Base-by-base conservation (phyloP, 2,888 invertebrate species). In the Dione vanillae region DNA sequence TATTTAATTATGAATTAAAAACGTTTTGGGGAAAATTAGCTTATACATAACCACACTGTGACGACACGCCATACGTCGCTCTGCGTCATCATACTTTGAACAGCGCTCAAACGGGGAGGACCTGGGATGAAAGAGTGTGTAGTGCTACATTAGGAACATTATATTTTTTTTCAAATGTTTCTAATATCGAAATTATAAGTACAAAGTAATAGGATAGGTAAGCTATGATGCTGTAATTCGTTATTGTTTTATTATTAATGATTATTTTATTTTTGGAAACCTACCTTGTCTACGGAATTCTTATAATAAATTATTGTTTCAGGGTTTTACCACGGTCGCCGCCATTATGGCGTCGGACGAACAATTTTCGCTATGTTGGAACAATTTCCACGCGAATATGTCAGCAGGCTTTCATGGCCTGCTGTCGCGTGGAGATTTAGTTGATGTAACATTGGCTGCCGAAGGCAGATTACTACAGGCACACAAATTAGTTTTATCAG, bases 351-450 rank as follows among this genome's bases (percentile, higher is more conserved):
- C 95, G 95, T 95, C 95, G 93, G 95, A 95, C 94, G 95, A 95
- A 92, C 95, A 95, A 86, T 95, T 95, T 92, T 96, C 96, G 87
- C 90, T 96, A 91, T 95, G 95, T 92, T 96, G 96, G 96, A 96
- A 96, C 92, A 96, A 96, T 92, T 96, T 96, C 93, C 95, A 95
- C 91, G 95, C 95, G 77, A 96, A 96, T 83, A 94, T 96, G 92
- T 95, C 95, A 75, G 95, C 95, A 87, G 95, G 95, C 81, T 96
- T 96, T 85, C 95, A 96, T 82, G 95, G 95, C 87, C 94, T 96
- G 85, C 89, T 96, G 87, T 95, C 95, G 84, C 94, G 95, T 85
- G 95, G 95, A 76, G 95, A 95, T 86, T 87, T 96, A 80, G 96
- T 96, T 78, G 96, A 96, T 79, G 96, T 96, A 71, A 96, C 96